Evolutionary conservation across 2,797 vertebrate genomes (phyloP).

Genomic region (Dendrocincla tyrannina): DNA sequence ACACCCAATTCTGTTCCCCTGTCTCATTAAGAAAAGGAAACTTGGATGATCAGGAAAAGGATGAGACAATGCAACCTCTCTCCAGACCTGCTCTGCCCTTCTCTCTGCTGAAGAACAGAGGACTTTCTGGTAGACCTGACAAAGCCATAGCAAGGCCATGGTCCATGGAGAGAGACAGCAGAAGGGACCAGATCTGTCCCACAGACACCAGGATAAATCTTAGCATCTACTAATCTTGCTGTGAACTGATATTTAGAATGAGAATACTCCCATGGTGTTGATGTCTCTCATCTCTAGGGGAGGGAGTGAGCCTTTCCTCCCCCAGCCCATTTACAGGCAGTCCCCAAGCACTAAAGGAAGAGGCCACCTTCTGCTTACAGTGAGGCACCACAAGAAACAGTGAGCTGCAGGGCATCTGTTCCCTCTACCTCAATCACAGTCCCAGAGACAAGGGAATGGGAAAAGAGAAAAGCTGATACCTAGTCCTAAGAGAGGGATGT

Average conservation of each 20-base stretch:
- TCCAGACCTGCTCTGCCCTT: background rate
- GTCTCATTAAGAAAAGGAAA: background rate
- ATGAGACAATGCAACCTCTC: background rate
- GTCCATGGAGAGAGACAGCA: background rate
- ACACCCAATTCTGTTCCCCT: background rate
- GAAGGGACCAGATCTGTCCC: background rate
- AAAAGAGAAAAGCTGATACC: background rate
- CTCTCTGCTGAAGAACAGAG: background rate
- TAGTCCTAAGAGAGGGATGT: background rate
- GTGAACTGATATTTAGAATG: background rate
- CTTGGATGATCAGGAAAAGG: background rate
- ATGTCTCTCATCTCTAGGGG: background rate
- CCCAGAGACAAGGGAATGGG: too few relatives aligned
- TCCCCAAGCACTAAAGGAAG: background rate
- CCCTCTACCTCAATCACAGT: background rate
- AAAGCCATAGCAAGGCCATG: background rate
- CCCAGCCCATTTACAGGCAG: background rate
- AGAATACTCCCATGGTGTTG: background rate
- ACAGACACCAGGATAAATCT: background rate
- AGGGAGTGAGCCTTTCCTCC: background rate
- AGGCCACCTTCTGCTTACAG: background rate
- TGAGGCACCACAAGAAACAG: background rate
- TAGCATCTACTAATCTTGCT: background rate
- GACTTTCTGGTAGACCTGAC: background rate
- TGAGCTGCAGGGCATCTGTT: background rate